phyloP scores from a whole-genome alignment of 2,797 vertebrate species.

The Gymnoscopelus microlampas region DNA sequence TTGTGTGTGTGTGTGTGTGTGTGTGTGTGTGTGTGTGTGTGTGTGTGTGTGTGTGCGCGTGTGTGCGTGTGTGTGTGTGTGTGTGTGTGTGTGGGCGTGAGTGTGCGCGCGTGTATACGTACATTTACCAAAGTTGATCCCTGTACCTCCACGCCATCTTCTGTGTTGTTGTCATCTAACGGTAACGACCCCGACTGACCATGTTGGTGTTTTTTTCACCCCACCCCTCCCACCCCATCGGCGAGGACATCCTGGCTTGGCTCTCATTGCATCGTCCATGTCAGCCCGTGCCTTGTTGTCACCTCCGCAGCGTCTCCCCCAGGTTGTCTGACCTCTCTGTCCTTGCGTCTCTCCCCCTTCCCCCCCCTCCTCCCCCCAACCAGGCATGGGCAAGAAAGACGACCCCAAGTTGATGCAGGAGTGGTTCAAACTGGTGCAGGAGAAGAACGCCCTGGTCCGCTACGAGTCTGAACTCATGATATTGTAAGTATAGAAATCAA shows the following conservation, averaged over 20 bases:
- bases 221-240: slow-evolving; percentile 62
- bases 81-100: slow-evolving; percentile 19
- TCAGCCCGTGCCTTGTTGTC: slow-evolving; percentile 55
- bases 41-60: slow-evolving; percentile 4
- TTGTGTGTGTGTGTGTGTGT: slow-evolving; percentile 28
- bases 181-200: slow-evolving; percentile 44
- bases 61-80: slow-evolving; percentile 25
- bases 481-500: slow-evolving; percentile 87
- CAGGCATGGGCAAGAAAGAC: slow-evolving; percentile 99
- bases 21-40: slow-evolving; percentile 32
- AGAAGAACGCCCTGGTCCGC: slow-evolving; percentile 98
- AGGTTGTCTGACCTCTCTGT: slow-evolving; percentile 18
- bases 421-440: slow-evolving; percentile 99
- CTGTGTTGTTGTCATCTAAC: slow-evolving; percentile 50
- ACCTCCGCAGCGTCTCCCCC: slow-evolving; percentile 5
- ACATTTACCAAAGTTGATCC: slow-evolving; percentile 49
- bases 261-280: slow-evolving; percentile 74
- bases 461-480: slow-evolving; percentile 99
- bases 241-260: slow-evolving; percentile 78
- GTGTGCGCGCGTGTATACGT: slow-evolving; percentile 4
- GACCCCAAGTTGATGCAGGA: slow-evolving; percentile 99
- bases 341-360: slow-evolving; percentile 29
- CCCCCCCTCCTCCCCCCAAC: slow-evolving; percentile 46
- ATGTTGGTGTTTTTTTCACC: slow-evolving; percentile 52
- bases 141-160: slow-evolving; percentile 70